These are phyloP conservation scores for Alviniconcha strummeri DNA, from an alignment of 2,888 invertebrate genomes.

Conservation along the genomic window DNA sequence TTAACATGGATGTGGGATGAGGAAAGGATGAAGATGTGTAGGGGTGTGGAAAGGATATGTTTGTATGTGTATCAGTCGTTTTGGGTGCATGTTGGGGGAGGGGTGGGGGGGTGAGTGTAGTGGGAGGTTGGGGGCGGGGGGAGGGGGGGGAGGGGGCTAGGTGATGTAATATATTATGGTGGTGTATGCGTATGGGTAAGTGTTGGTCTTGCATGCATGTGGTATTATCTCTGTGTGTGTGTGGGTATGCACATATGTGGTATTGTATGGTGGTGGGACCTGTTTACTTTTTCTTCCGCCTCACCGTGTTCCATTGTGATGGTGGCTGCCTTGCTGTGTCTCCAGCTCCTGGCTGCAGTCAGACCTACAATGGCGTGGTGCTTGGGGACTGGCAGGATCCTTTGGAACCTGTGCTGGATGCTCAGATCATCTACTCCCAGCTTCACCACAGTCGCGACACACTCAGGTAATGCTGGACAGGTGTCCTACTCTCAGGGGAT, in stretches of 20 bases:
- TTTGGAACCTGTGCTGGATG: constrained; percentile 55
- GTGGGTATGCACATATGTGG: background rate
- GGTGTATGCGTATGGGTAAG: background rate
- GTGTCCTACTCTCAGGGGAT: constrained; percentile 29
- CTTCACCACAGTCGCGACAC: constrained; percentile 47
- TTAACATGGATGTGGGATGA: too few relatives aligned
- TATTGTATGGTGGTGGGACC: too few relatives aligned
- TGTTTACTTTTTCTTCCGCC: too few relatives aligned
- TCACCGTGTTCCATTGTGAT: too few relatives aligned
- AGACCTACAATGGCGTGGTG: constrained; percentile 56
- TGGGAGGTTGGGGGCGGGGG: too few relatives aligned
- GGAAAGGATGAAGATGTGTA: too few relatives aligned
- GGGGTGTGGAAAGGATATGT: background rate
- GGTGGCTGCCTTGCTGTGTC: background rate
- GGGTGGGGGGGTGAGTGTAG: background rate
- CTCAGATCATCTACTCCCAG: constrained; percentile 59
- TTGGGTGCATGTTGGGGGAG: background rate
- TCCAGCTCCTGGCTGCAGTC: constrained; percentile 56
- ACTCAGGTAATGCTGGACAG: constrained; percentile 43
- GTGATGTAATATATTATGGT: background rate
- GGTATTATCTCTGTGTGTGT: background rate
- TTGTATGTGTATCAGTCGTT: background rate
- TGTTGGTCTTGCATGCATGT: too few relatives aligned
- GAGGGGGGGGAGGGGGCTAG: background rate
- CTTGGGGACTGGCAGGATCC: constrained; percentile 62